A percentile compares a stretch with the other conserved stretches of the same genome.
Conservation (phyloP, 2,888 invertebrate genomes). For the Paralinhomoeus sp. region DNA sequence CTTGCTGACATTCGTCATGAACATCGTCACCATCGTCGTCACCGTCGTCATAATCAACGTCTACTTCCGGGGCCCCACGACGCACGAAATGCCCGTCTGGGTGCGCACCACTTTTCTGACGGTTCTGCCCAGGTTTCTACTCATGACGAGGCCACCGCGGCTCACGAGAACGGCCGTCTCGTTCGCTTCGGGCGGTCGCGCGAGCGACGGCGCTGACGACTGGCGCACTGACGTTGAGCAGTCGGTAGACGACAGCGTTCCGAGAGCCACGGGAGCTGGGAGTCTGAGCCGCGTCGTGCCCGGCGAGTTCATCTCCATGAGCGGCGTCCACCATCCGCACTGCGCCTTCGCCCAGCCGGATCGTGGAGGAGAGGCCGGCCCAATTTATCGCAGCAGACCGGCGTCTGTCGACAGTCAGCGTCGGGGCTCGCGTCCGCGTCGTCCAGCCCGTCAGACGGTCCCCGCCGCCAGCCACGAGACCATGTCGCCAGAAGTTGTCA, state of each 20-base stretch:
- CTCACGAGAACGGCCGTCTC: conserved; percentile 12
- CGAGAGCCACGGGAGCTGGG: too few species aligned
- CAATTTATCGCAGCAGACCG: conserved; percentile 2
- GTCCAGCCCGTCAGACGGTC: too few species aligned
- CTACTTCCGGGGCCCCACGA: conserved; percentile 89
- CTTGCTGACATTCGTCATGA: conserved; percentile 97
- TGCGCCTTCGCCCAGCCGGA: neutral
- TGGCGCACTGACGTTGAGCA: neutral
- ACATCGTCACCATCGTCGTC: conserved; percentile 92
- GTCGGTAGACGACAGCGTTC: neutral
- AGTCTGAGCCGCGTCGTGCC: neutral
- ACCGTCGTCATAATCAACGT: conserved; percentile 97
- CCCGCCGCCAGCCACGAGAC: too few species aligned
- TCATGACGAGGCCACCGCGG: conserved; percentile 64
- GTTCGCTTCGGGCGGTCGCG: neutral
- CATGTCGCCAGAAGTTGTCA: neutral
- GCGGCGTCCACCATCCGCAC: conserved; percentile 1
- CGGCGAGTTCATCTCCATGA: conserved; percentile 1
- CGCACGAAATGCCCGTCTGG: conserved; percentile 95
- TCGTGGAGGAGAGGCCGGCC: neutral
- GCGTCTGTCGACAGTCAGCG: neutral
- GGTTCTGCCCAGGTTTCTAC: conserved; percentile 61
- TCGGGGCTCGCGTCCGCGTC: too few species aligned
- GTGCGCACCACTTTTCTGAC: conserved; percentile 80
- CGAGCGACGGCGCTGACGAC: too few species aligned